A percentile compares a stretch with the other conserved stretches of the same genome.
Evolutionary conservation across 1,140 invertebrate species (phyloP).

Genomic region (Catajapyx aquilonaris): DNA sequence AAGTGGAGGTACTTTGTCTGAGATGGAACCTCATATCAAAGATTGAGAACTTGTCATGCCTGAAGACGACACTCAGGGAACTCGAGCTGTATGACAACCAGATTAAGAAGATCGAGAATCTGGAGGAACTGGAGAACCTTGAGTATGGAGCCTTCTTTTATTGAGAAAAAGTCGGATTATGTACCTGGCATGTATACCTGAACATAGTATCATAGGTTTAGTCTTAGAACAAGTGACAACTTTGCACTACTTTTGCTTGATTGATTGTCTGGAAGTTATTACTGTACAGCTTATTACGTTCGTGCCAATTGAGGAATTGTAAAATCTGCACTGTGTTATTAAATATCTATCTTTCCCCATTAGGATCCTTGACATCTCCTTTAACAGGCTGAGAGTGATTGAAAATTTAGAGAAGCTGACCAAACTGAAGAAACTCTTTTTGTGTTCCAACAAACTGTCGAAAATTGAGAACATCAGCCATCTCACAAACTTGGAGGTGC

Average conservation of each 20-base stretch:
- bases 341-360: conserved; percentile 18
- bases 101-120: conserved; percentile 72
- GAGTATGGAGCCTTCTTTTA: conserved; percentile 42
- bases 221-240: background rate
- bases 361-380: conserved; percentile 86
- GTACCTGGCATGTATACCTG: background rate
- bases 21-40: conserved; percentile 90
- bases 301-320: conserved; percentile 1
- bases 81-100: conserved; percentile 95
- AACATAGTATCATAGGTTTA: background rate
- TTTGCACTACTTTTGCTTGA: conserved; percentile 1
- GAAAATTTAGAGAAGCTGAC: conserved; percentile 56
- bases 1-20: conserved; percentile 59
- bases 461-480: conserved; percentile 81
- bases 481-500: conserved; percentile 51
- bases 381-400: conserved; percentile 83
- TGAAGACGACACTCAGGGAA: conserved; percentile 56
- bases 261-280: background rate
- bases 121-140: conserved; percentile 67
- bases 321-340: conserved; percentile 3
- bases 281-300: background rate
- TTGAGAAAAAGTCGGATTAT: background rate
- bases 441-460: conserved; percentile 81
- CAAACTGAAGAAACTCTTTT: conserved; percentile 69
- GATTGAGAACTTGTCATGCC: conserved; percentile 63